Evolutionary conservation across 2,797 vertebrate species (phyloP).

Genomic region (Todus mexicanus): DNA sequence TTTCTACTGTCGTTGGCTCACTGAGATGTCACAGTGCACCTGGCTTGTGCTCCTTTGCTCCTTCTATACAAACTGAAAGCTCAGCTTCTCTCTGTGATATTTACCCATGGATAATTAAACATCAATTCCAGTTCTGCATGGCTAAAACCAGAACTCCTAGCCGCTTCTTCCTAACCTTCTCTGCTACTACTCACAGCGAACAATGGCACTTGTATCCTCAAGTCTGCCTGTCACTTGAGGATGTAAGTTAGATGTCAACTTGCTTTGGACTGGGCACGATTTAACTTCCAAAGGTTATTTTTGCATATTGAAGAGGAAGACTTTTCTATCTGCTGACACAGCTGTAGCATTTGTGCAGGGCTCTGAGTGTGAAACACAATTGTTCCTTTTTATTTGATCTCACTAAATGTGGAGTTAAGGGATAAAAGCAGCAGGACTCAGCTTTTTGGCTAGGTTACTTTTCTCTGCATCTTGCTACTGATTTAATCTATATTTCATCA

Average conservation of each 20-base stretch:
- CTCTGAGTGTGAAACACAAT: background rate
- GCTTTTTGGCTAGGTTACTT: background rate
- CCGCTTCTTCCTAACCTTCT: background rate
- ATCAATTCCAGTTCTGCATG: background rate
- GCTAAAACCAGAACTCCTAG: background rate
- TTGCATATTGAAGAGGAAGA: background rate
- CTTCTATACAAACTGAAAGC: background rate
- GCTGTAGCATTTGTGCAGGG: background rate
- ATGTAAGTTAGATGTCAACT: background rate
- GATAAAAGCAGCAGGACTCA: background rate
- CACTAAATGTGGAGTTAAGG: background rate
- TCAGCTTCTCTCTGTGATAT: background rate
- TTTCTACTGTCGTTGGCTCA: rapidly evolving
- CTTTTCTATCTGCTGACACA: background rate
- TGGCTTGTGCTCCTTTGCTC: background rate
- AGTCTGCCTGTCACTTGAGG: background rate
- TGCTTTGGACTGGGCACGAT: background rate
- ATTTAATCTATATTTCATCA: background rate
- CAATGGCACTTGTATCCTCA: background rate
- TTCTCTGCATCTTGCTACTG: background rate
- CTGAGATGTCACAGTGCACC: background rate
- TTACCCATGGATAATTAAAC: conserved; percentile 20
- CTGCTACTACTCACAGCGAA: background rate
- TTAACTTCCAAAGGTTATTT: background rate
- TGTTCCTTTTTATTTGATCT: background rate